Percentiles rank a stretch among this genome's conserved stretches.
Evolutionary conservation across 2,797 vertebrate species (phyloP).

Genomic region (Malurus splendens): DNA sequence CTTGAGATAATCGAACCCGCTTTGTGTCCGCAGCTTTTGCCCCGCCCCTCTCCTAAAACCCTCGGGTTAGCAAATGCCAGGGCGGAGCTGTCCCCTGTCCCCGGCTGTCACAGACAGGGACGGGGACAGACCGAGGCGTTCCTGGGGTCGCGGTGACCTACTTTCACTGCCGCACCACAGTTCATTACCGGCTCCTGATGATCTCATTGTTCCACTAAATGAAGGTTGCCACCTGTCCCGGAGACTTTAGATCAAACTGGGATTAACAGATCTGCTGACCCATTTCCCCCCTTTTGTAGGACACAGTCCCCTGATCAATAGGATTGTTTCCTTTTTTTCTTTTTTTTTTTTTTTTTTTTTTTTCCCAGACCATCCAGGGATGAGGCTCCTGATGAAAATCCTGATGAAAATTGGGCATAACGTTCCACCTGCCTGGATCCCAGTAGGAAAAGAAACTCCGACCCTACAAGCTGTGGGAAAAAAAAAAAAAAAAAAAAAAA

Average conservation of each 20-base stretch:
- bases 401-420: background rate
- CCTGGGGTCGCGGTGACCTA: conserved; percentile 44
- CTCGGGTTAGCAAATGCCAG: background rate
- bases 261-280: conserved; percentile 30
- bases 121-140: background rate
- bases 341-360: too few species aligned
- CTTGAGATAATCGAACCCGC: background rate
- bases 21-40: accelerated
- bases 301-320: background rate
- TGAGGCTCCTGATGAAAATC: background rate
- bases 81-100: background rate
- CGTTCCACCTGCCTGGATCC: background rate
- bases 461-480: accelerated
- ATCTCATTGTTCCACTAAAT: conserved; percentile 55
- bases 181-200: conserved; percentile 49
- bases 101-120: background rate
- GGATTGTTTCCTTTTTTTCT: accelerated
- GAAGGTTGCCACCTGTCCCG: conserved; percentile 48
- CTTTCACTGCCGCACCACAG: background rate
- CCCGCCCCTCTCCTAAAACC: background rate
- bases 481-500: background rate
- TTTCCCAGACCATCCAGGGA: background rate
- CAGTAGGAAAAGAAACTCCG: background rate
- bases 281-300: conserved; percentile 34
- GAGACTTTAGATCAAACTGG: conserved; percentile 42